phyloP scores from a whole-genome alignment of 2,797 vertebrate species.

The Takifugu rubripes region DNA sequence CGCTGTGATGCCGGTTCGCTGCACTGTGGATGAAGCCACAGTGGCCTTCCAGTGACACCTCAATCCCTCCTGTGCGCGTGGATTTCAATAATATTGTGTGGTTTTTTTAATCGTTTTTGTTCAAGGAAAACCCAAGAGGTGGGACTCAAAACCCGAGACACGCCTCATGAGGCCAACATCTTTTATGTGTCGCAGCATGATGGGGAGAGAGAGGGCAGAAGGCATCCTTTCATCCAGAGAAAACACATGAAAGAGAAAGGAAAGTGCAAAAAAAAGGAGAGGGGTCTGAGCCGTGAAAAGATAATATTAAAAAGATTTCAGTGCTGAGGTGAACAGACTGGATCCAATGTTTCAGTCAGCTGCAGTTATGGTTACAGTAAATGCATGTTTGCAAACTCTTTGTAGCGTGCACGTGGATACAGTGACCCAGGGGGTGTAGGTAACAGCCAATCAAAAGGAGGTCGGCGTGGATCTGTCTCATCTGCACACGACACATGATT shows the following conservation, averaged over 20 bases:
- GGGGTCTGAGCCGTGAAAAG: slow-evolving; percentile 1
- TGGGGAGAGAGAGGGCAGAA: slow-evolving; percentile 22
- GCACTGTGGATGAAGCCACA: too few relatives aligned
- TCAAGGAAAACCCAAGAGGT: background rate
- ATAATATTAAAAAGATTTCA: slow-evolving; percentile 3
- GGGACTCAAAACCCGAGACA: background rate
- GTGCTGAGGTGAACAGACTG: slow-evolving; percentile 8
- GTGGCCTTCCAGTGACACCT: too few relatives aligned
- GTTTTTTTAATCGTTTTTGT: background rate
- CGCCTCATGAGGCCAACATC: slow-evolving; percentile 11
- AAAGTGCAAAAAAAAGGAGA: slow-evolving; percentile 24
- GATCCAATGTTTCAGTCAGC: background rate
- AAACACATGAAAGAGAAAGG: slow-evolving; percentile 21
- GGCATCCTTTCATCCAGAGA: slow-evolving; percentile 33
- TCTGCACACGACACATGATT: slow-evolving; percentile 13
- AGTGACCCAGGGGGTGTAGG: background rate
- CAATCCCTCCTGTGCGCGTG: too few relatives aligned
- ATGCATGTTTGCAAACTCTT: background rate
- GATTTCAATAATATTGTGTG: background rate
- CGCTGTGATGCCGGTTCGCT: too few relatives aligned
- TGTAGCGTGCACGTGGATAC: background rate
- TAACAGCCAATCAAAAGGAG: slow-evolving; percentile 5
- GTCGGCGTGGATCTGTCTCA: slow-evolving; percentile 25
- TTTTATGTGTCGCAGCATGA: slow-evolving; percentile 13
- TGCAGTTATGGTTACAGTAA: background rate